Evolutionary conservation across 2,797 vertebrate genomes (phyloP).

Genomic region (Myotis vivesi): DNA sequence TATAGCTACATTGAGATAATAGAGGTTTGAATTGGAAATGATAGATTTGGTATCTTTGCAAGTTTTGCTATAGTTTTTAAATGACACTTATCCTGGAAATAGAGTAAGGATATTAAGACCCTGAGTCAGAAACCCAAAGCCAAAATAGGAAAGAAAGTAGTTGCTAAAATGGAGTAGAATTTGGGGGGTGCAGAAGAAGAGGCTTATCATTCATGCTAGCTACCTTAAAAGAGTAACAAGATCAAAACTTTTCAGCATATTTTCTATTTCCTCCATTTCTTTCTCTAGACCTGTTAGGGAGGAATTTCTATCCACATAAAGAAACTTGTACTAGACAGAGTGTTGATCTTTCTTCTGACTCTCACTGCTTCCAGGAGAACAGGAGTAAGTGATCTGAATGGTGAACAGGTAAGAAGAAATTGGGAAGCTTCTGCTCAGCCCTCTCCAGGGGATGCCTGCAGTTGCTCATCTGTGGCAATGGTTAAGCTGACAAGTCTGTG

Average conservation of each 20-base stretch:
- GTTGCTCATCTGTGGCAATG: not conserved
- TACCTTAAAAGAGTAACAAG: not conserved
- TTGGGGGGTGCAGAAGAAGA: not conserved
- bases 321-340: not conserved
- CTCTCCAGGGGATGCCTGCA: not conserved
- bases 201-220: not conserved
- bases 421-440: not conserved
- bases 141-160: not conserved
- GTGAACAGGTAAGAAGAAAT: not conserved
- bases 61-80: constrained; percentile 3
- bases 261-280: not conserved
- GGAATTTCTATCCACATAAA: not conserved
- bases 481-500: not conserved
- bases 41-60: not conserved
- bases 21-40: not conserved
- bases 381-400: not conserved
- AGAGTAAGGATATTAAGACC: not conserved
- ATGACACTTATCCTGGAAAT: not conserved
- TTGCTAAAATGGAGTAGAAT: fast-evolving
- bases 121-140: not conserved
- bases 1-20: not conserved
- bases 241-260: not conserved
- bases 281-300: not conserved
- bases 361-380: not conserved
- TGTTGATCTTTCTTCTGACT: not conserved